Conservation (phyloP, 2,888 invertebrate species). For the Drosophila tripunctata region DNA sequence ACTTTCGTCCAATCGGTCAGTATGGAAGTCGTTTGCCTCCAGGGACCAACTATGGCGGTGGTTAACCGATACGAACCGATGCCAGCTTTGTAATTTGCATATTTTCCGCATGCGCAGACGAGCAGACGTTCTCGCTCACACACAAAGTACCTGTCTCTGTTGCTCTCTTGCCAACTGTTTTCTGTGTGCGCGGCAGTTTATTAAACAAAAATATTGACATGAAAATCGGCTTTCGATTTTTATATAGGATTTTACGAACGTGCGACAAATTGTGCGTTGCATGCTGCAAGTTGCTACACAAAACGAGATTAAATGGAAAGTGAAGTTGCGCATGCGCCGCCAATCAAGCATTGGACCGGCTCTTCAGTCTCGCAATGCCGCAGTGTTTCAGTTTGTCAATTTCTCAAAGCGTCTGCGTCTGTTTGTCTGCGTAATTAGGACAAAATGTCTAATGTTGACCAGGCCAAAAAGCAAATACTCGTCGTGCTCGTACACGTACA, state of each 20-base stretch:
- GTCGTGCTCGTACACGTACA: slow-evolving; percentile 8
- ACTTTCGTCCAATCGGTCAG: slow-evolving; percentile 69
- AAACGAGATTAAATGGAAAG: slow-evolving; percentile 79
- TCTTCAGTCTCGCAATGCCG: slow-evolving; percentile 4
- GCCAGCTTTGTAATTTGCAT: slow-evolving; percentile 66
- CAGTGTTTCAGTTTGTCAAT: slow-evolving; percentile 14
- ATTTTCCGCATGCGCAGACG: slow-evolving; percentile 74
- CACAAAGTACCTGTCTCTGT: background rate
- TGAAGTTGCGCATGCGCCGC: slow-evolving; percentile 75
- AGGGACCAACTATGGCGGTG: slow-evolving; percentile 34
- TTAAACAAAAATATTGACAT: slow-evolving; percentile 77
- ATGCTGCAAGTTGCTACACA: slow-evolving; percentile 56
- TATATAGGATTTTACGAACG: slow-evolving; percentile 26
- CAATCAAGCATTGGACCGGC: slow-evolving; percentile 50
- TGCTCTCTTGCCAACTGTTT: background rate
- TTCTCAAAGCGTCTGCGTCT: slow-evolving; percentile 29
- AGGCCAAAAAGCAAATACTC: slow-evolving; percentile 72
- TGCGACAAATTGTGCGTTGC: slow-evolving; percentile 72
- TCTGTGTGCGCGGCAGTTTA: slow-evolving; percentile 52
- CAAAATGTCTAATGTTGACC: slow-evolving; percentile 78
- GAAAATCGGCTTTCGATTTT: slow-evolving; percentile 78
- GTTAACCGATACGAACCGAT: slow-evolving; percentile 17
- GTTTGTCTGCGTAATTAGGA: slow-evolving; percentile 77
- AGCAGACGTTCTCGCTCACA: background rate
- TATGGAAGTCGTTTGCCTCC: slow-evolving; percentile 28